Evolutionary conservation across 2,888 invertebrate species (phyloP).

Genomic region (Chaetoderma sp.): DNA sequence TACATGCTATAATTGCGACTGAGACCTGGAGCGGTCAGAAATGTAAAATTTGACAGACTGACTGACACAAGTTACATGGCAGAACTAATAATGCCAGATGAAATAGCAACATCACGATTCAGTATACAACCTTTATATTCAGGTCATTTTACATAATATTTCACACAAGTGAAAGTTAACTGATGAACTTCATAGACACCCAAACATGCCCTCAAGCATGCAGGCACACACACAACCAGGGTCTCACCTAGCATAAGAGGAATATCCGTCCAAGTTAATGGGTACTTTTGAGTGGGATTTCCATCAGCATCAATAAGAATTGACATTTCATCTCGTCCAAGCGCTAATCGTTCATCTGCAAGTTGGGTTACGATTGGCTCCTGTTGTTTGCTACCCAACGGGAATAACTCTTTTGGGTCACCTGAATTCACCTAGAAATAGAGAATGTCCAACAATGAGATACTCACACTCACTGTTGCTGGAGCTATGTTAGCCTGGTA

Average conservation of each 20-base stretch:
- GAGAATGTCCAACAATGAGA: background rate
- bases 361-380: conserved; percentile 70
- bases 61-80: too few relatives aligned
- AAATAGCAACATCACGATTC: too few relatives aligned
- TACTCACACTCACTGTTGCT: background rate
- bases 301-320: conserved; percentile 85
- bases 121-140: too few relatives aligned
- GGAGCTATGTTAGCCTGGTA: too few relatives aligned
- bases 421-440: conserved; percentile 70
- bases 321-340: conserved; percentile 89
- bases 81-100: too few relatives aligned
- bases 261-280: conserved; percentile 83
- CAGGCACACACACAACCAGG: too few relatives aligned
- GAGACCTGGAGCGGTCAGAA: background rate
- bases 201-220: too few relatives aligned
- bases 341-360: conserved; percentile 74
- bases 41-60: background rate
- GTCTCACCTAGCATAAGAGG: conserved; percentile 73
- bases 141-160: too few relatives aligned
- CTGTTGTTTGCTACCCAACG: conserved; percentile 68
- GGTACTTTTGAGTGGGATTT: conserved; percentile 78
- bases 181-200: too few relatives aligned
- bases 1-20: too few relatives aligned
- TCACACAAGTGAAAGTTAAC: too few relatives aligned
- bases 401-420: conserved; percentile 84